A percentile compares a stretch with the other conserved stretches of the same genome.
Evolutionary conservation across 2,888 invertebrate genomes (phyloP).

Genomic region (Clanis bilineata): DNA sequence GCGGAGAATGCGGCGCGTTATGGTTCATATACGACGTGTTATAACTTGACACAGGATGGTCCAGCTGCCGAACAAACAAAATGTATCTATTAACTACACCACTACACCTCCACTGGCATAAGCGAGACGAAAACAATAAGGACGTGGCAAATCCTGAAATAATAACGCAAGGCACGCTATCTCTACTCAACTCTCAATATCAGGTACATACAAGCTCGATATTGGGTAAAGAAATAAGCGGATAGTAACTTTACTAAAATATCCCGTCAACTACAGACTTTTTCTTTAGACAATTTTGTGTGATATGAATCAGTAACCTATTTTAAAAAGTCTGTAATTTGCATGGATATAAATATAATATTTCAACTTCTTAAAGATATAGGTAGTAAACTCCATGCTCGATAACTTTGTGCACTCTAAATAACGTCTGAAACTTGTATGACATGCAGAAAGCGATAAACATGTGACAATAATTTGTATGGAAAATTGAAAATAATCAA

Average conservation of each 20-base stretch:
- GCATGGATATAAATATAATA: background rate
- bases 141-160: background rate
- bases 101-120: background rate
- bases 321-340: background rate
- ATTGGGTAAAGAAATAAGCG: constrained; percentile 4
- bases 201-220: constrained; percentile 1
- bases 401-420: constrained; percentile 7
- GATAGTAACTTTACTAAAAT: background rate
- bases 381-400: constrained; percentile 7
- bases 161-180: constrained; percentile 6
- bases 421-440: constrained; percentile 8
- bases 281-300: background rate
- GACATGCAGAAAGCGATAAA: constrained; percentile 9
- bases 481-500: background rate
- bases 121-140: constrained; percentile 12
- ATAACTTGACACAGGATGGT: constrained; percentile 69
- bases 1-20: constrained; percentile 72
- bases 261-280: background rate
- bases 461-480: background rate
- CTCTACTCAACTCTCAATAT: background rate
- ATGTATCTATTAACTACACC: background rate
- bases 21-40: constrained; percentile 72
- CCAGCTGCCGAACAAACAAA: constrained; percentile 55
- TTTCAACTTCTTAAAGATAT: background rate
- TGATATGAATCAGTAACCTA: background rate